Evolutionary conservation across 1,140 invertebrate genomes (phyloP), one percentile per base, ranked within the genome.

Genomic region (Ips typographus): DNA sequence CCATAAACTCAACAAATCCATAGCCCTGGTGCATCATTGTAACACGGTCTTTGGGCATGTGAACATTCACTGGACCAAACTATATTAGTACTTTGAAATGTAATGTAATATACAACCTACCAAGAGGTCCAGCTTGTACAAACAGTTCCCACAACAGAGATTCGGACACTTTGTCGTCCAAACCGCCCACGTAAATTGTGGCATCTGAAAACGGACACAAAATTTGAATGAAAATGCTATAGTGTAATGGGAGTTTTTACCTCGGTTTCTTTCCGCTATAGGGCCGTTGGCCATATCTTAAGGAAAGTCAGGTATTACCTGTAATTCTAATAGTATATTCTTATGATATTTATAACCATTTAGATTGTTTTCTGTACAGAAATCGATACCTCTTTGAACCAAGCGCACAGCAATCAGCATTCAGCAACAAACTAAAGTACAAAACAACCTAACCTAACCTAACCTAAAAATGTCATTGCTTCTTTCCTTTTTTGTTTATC

Each of bases 21-120:
- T 98, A 99, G 1, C 98, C 98, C 84, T 99, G 98, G 83, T 99
- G 98, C 83, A 94, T 92, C 83, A 97, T 95, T 4, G 97, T 99
- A 3, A 99, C 96, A 73, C 98, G 84, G 80, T 99, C 98, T 83
- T 99, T 99, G 3, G 98, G 98, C 98, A 99, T 99, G 80, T 99
- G 98, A 0, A 99, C 98, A 85, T 99, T 99, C 0, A 99, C 97
- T 95, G 40, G 59, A 73, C 74, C 60, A 40, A 40, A 65, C 38
- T 40, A 38, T 37, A 58, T 58, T 36, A 58, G 39, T 42, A 57
- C 5, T 40, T 52, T 47, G 41, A n/a, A 4, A 47, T 22, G 22
- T 47, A 5, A 5, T 47, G n/a, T 2, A 70, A 80, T 42, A 79
- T 22, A 22, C 22, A 22, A 22, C 88, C 86, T 86, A 96, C 94